Evolutionary conservation across 2,797 vertebrate species (phyloP).

Genomic region (Rhinophrynus dorsalis): DNA sequence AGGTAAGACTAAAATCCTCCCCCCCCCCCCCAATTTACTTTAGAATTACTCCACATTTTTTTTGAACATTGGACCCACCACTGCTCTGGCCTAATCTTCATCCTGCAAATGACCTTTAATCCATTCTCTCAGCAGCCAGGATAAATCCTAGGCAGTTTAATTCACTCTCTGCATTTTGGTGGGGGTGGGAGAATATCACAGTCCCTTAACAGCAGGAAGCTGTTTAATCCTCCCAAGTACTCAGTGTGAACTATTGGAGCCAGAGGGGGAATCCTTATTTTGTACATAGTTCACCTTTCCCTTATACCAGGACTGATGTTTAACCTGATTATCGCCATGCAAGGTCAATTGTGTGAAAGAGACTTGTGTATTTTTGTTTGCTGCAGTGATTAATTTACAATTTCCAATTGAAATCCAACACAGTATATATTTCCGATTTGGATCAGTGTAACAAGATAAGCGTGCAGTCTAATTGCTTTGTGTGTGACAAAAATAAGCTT

Average conservation of each 20-base stretch:
- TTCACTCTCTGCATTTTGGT: slow-evolving; percentile 16
- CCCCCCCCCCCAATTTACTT: too few relatives aligned
- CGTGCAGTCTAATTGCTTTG: too few relatives aligned
- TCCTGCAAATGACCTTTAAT: slow-evolving; percentile 40
- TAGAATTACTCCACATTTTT: too few relatives aligned
- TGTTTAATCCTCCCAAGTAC: slow-evolving; percentile 22
- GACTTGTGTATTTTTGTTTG: too few relatives aligned
- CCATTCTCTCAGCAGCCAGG: slow-evolving; percentile 21
- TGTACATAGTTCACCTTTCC: too few relatives aligned
- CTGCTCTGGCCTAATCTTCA: slow-evolving; percentile 21
- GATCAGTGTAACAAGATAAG: too few relatives aligned
- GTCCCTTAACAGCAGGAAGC: slow-evolving; percentile 10
- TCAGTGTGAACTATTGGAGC: not conserved
- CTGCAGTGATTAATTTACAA: too few relatives aligned
- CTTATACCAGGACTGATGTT: not conserved
- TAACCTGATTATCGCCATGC: not conserved
- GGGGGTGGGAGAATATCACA: slow-evolving; percentile 26
- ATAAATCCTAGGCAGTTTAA: slow-evolving; percentile 44
- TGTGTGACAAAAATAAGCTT: too few relatives aligned
- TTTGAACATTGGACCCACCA: too few relatives aligned
- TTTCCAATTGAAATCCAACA: too few relatives aligned
- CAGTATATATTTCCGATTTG: too few relatives aligned
- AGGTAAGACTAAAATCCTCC: too few relatives aligned
- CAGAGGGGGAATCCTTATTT: not conserved
- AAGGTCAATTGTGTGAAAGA: not conserved